A percentile compares a stretch with the other conserved stretches of the same genome.
Evolutionary conservation across 1,140 invertebrate species (phyloP).

Genomic region (Liolophura sinensis): DNA sequence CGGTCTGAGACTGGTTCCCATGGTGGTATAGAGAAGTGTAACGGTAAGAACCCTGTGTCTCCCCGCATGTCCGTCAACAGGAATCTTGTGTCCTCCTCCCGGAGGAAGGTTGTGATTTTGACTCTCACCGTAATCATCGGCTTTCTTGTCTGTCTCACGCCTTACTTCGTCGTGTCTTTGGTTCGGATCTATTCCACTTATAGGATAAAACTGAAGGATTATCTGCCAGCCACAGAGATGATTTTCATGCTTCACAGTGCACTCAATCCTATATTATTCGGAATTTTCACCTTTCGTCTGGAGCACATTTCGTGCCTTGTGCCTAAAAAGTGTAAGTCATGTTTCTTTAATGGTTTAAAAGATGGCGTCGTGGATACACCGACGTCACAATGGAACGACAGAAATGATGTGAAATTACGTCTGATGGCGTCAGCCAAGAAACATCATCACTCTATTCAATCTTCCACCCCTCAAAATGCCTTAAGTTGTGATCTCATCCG

Average conservation of each 20-base stretch:
- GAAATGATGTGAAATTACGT: too few relatives aligned
- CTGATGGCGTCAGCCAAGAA: too few relatives aligned
- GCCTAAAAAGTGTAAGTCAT: too few relatives aligned
- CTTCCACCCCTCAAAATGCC: too few relatives aligned
- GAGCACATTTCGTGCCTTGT: constrained; percentile 22
- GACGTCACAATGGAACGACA: too few relatives aligned
- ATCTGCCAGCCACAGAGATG: constrained; percentile 51
- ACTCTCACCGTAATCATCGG: constrained; percentile 59
- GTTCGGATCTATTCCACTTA: constrained; percentile 60
- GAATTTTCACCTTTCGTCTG: constrained; percentile 53
- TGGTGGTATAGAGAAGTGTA: constrained; percentile 1
- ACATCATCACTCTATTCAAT: too few relatives aligned
- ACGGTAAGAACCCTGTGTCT: constrained; percentile 2
- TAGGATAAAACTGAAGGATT: constrained; percentile 44
- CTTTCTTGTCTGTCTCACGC: constrained; percentile 59
- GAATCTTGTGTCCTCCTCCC: constrained; percentile 42
- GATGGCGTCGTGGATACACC: too few relatives aligned
- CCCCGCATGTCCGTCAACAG: constrained; percentile 35
- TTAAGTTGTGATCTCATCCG: too few relatives aligned
- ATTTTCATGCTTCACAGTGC: constrained; percentile 59
- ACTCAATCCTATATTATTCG: constrained; percentile 61
- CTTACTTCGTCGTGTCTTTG: constrained; percentile 56
- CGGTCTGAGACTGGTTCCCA: constrained; percentile 12
- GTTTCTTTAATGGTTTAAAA: too few relatives aligned
- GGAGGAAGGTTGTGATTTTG: constrained; percentile 55